Evolutionary conservation across 2,113 vertebrate genomes (phyloP).

Genomic region (Oenanthe melanoleuca): DNA sequence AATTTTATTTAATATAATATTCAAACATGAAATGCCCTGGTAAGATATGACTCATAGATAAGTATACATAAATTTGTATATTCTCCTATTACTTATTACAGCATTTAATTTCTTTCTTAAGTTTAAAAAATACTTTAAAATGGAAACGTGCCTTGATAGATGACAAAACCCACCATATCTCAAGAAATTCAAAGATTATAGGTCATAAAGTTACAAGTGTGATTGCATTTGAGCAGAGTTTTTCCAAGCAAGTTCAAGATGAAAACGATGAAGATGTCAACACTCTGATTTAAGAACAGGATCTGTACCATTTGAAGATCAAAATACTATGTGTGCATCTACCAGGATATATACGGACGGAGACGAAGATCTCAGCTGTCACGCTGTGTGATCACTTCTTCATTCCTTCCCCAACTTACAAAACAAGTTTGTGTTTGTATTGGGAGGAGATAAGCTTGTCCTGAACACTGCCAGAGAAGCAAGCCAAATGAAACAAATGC

Average conservation of each 20-base stretch:
- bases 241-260: slow-evolving; percentile 65
- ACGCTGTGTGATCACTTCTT: slow-evolving; percentile 58
- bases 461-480: slow-evolving; percentile 38
- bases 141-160: slow-evolving; percentile 27
- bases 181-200: slow-evolving; percentile 53
- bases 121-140: slow-evolving; percentile 69
- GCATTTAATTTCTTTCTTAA: slow-evolving; percentile 36
- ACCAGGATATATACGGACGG: slow-evolving; percentile 60
- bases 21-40: slow-evolving; percentile 64
- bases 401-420: slow-evolving; percentile 48
- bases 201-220: slow-evolving; percentile 62
- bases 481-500: slow-evolving; percentile 53
- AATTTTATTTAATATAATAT: slow-evolving; percentile 73
- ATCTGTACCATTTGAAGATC: slow-evolving; percentile 63
- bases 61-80: slow-evolving; percentile 64
- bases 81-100: slow-evolving; percentile 61
- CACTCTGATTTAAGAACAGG: slow-evolving; percentile 66
- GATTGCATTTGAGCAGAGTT: slow-evolving; percentile 44
- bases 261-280: slow-evolving; percentile 63
- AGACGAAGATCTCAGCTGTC: slow-evolving; percentile 66
- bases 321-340: slow-evolving; percentile 66
- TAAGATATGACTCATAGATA: slow-evolving; percentile 43
- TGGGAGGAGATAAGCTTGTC: slow-evolving; percentile 38
- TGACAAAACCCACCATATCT: slow-evolving; percentile 53
- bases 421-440: slow-evolving; percentile 30